Conservation (phyloP, 2,888 invertebrate species). For the Clitarchus hookeri region DNA sequence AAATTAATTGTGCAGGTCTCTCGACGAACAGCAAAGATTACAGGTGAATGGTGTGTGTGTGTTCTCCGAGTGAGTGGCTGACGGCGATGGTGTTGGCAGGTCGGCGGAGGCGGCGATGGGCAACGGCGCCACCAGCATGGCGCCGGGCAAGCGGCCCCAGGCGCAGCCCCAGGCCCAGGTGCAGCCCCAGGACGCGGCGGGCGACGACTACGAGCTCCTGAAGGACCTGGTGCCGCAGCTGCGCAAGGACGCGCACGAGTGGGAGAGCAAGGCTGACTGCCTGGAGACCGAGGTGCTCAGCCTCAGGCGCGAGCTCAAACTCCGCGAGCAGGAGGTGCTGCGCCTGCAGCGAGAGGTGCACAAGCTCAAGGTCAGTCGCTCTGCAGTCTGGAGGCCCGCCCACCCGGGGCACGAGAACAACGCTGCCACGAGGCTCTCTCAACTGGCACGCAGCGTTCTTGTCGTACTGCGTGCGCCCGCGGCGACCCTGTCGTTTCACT, state of each 20-base stretch:
- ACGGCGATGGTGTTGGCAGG: neutral
- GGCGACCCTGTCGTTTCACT: too few species aligned
- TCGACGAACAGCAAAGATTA: too few species aligned
- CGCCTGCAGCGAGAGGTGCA: conserved; percentile 70
- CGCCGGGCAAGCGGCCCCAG: conserved; percentile 8
- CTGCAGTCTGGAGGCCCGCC: too few species aligned
- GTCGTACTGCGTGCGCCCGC: too few species aligned
- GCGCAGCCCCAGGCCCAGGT: conserved; percentile 30
- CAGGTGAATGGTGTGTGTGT: too few species aligned
- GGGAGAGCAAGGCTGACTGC: conserved; percentile 57
- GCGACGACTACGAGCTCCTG: conserved; percentile 51
- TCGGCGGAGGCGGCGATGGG: conserved; percentile 36
- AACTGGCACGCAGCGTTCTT: too few species aligned
- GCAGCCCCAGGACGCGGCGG: conserved; percentile 34
- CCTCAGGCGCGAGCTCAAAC: conserved; percentile 60
- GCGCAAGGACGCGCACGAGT: conserved; percentile 56
- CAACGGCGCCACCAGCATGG: conserved; percentile 36
- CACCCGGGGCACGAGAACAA: too few species aligned
- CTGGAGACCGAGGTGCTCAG: conserved; percentile 62
- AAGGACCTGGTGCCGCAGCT: conserved; percentile 56
- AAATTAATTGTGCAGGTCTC: too few species aligned
- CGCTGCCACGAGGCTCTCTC: too few species aligned
- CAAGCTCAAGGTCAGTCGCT: conserved; percentile 68
- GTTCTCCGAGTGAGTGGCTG: too few species aligned
- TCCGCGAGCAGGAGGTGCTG: conserved; percentile 62